A percentile compares a stretch with the other conserved stretches of the same genome.
phyloP scores from a whole-genome alignment of 2,797 vertebrate genomes.

The Coregonus ussuriensis region DNA sequence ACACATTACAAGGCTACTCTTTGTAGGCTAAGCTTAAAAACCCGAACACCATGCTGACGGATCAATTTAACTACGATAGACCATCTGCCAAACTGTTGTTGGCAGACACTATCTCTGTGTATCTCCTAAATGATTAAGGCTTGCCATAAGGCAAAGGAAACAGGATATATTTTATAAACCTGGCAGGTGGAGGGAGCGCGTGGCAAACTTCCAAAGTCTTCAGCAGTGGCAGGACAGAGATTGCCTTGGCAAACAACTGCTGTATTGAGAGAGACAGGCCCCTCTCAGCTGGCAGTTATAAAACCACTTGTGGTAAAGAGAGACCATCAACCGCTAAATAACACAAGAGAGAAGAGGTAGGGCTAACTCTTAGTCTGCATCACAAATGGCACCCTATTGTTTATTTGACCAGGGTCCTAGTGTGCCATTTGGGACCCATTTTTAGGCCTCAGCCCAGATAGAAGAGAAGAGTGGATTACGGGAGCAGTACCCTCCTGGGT shows the following conservation, averaged over 20 bases:
- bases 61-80: slow-evolving; percentile 58
- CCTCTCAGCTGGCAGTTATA: slow-evolving; percentile 49
- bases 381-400: not conserved
- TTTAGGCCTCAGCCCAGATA: slow-evolving; percentile 11
- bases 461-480: slow-evolving; percentile 34
- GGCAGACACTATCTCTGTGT: slow-evolving; percentile 57
- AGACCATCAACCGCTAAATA: slow-evolving; percentile 60
- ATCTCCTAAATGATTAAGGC: slow-evolving; percentile 71
- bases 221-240: slow-evolving; percentile 25
- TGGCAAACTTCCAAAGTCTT: slow-evolving; percentile 65
- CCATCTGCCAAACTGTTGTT: slow-evolving; percentile 71
- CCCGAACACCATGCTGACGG: slow-evolving; percentile 48
- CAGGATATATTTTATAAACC: slow-evolving; percentile 71
- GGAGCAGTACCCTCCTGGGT: slow-evolving; percentile 31
- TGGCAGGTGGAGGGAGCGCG: slow-evolving; percentile 67
- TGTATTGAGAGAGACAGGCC: not conserved
- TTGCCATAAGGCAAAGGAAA: slow-evolving; percentile 59
- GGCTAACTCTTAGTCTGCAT: not conserved
- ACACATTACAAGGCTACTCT: not conserved
- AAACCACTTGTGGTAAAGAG: slow-evolving; percentile 43
- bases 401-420: not conserved
- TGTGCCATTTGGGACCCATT: not conserved
- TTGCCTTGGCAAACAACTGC: slow-evolving; percentile 26
- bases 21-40: slow-evolving; percentile 50
- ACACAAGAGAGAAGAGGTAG: slow-evolving; percentile 36